Percentiles rank a stretch among this genome's conserved stretches.
These are phyloP conservation scores for Drosophila rhopaloa DNA, from an alignment of 1,140 invertebrate genomes.

Conservation along the genomic window DNA sequence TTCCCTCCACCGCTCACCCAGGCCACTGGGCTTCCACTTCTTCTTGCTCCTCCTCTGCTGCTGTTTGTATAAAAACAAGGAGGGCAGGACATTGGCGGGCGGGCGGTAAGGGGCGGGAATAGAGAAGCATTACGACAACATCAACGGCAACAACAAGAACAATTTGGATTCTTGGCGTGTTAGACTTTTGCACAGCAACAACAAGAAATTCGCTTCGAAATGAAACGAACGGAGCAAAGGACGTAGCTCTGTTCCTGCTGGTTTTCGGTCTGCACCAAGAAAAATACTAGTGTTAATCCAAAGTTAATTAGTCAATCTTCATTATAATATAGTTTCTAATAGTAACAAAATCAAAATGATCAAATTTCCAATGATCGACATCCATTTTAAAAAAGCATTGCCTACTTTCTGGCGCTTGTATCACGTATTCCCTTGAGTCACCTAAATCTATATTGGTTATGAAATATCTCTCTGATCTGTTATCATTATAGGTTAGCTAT, in stretches of 20 bases:
- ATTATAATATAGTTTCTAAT: too few relatives aligned
- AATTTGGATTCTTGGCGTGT: constrained; percentile 76
- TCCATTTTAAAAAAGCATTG: neutral
- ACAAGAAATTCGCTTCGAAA: constrained; percentile 51
- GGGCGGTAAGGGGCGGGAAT: constrained; percentile 9
- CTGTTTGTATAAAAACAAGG: constrained; percentile 75
- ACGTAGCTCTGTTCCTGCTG: constrained; percentile 49
- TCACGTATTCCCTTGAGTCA: too few relatives aligned
- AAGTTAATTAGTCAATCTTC: too few relatives aligned
- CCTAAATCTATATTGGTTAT: too few relatives aligned
- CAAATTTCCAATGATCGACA: too few relatives aligned
- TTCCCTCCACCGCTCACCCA: constrained; percentile 28
- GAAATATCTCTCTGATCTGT: too few relatives aligned
- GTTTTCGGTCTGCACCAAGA: constrained; percentile 16
- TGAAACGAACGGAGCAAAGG: constrained; percentile 44
- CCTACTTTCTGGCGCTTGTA: neutral
- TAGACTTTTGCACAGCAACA: constrained; percentile 73
- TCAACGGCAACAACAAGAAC: constrained; percentile 56
- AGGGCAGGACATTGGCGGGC: constrained; percentile 16
- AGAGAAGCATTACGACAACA: constrained; percentile 68
- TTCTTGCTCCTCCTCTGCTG: constrained; percentile 36
- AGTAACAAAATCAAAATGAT: too few relatives aligned
- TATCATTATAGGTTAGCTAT: too few relatives aligned
- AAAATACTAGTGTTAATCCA: neutral
- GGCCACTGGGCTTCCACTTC: constrained; percentile 27